phyloP scores from a whole-genome alignment of 2,888 invertebrate genomes.

The Tuberolachnus salignus region DNA sequence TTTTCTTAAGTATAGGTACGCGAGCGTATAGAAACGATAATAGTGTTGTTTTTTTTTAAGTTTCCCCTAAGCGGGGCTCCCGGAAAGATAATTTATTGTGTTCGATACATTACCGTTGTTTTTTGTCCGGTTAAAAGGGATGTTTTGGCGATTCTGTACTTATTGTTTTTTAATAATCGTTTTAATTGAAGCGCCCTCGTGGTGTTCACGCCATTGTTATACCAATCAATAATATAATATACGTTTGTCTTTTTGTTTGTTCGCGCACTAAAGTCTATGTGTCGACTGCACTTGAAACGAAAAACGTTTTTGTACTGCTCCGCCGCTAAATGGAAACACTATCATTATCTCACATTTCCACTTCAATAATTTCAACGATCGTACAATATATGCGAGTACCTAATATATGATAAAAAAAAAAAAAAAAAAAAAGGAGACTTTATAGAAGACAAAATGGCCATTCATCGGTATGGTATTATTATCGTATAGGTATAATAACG shows the following conservation, averaged over 20 bases:
- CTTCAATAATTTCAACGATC: slow-evolving; percentile 11
- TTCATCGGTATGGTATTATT: not conserved
- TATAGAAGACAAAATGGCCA: not conserved
- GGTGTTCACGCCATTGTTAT: slow-evolving; percentile 12
- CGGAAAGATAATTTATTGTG: slow-evolving; percentile 12
- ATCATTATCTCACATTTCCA: slow-evolving; percentile 48
- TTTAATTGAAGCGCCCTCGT: slow-evolving; percentile 8
- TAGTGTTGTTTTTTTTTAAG: not conserved
- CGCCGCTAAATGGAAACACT: slow-evolving; percentile 14
- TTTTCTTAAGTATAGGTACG: too few species aligned
- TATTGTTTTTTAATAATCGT: slow-evolving; percentile 25
- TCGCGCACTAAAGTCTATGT: not conserved
- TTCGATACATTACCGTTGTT: not conserved
- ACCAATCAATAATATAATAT: not conserved
- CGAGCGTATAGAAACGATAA: not conserved
- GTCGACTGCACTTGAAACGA: slow-evolving; percentile 4
- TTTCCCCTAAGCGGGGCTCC: not conserved
- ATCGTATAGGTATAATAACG: not conserved
- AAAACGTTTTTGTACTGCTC: slow-evolving; percentile 2
- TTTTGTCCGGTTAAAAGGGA: slow-evolving; percentile 26
- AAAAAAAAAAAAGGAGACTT: slow-evolving; percentile 3
- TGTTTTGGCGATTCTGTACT: slow-evolving; percentile 19
- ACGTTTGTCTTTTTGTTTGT: slow-evolving; percentile 11
- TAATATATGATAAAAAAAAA: too few species aligned
- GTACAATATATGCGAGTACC: not conserved